Evolutionary conservation across 2,888 invertebrate genomes (phyloP).

Genomic region (Aphodius sticticus): DNA sequence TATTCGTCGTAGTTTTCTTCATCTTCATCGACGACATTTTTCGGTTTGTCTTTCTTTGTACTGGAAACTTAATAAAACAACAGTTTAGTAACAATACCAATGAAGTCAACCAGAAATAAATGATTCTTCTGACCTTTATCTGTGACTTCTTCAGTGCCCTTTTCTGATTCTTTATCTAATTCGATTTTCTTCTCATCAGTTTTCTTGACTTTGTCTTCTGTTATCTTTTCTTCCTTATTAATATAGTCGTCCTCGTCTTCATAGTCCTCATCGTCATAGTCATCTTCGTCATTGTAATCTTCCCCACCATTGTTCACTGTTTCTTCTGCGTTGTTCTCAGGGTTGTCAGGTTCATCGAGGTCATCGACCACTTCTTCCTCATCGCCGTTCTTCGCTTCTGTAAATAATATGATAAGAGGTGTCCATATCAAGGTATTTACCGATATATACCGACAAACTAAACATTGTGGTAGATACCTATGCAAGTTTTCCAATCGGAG

Average conservation of each 20-base stretch:
- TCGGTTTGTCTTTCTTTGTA: conserved; percentile 22
- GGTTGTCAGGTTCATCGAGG: conserved; percentile 40
- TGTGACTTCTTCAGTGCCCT: conserved; percentile 21
- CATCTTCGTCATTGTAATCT: conserved; percentile 35
- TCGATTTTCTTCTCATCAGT: conserved; percentile 26
- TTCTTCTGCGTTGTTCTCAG: conserved; percentile 42
- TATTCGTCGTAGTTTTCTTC: conserved; percentile 38
- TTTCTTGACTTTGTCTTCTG: conserved; percentile 29
- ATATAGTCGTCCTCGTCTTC: conserved; percentile 19
- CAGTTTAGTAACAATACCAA: neutral
- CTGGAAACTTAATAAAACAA: neutral
- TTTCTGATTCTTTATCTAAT: conserved; percentile 20
- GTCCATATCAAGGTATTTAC: neutral
- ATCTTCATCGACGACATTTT: conserved; percentile 32
- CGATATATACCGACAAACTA: conserved; percentile 14
- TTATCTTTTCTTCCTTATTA: conserved; percentile 30
- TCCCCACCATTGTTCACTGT: conserved; percentile 37
- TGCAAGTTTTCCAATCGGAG: conserved; percentile 55
- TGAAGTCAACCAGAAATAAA: neutral
- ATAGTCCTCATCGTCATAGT: conserved; percentile 35
- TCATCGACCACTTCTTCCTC: conserved; percentile 15
- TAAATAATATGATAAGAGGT: neutral
- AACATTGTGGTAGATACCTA: conserved; percentile 45
- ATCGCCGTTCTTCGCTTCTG: neutral
- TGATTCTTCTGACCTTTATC: neutral